Evolutionary conservation across 1,140 invertebrate genomes (phyloP).

Genomic region (Pantala flavescens): DNA sequence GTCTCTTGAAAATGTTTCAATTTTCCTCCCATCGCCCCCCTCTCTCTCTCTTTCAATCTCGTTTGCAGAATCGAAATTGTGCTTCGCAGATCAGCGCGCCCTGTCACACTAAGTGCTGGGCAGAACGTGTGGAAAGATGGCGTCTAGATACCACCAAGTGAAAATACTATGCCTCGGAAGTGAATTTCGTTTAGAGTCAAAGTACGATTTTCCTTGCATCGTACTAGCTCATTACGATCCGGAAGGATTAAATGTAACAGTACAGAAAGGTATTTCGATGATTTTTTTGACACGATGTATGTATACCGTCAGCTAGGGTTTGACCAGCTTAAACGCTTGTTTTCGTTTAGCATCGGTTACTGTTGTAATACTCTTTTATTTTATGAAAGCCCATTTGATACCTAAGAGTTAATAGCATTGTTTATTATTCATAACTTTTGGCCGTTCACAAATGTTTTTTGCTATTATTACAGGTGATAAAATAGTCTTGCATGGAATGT

Average conservation of each 20-base stretch:
- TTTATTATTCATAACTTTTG: too few relatives aligned
- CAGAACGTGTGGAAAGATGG: neutral
- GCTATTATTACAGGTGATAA: too few relatives aligned
- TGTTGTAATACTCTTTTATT: neutral
- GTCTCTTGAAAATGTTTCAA: neutral
- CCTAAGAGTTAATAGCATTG: too few relatives aligned
- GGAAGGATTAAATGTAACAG: neutral
- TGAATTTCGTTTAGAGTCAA: neutral
- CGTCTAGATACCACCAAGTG: neutral
- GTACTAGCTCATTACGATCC: neutral
- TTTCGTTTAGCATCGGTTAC: neutral
- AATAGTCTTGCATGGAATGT: neutral
- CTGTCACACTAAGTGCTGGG: neutral
- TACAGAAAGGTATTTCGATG: neutral
- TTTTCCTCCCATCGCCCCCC: neutral
- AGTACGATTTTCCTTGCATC: neutral
- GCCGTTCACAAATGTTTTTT: too few relatives aligned
- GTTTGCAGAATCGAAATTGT: constrained; percentile 9
- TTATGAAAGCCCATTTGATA: too few relatives aligned
- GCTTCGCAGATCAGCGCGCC: neutral
- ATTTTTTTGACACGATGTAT: neutral
- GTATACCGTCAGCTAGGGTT: neutral
- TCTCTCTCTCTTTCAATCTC: neutral
- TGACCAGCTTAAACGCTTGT: neutral
- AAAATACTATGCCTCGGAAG: neutral